These are phyloP conservation scores for Bos indicus DNA, from an alignment of 2,113 vertebrate genomes.

Conservation along the genomic window DNA sequence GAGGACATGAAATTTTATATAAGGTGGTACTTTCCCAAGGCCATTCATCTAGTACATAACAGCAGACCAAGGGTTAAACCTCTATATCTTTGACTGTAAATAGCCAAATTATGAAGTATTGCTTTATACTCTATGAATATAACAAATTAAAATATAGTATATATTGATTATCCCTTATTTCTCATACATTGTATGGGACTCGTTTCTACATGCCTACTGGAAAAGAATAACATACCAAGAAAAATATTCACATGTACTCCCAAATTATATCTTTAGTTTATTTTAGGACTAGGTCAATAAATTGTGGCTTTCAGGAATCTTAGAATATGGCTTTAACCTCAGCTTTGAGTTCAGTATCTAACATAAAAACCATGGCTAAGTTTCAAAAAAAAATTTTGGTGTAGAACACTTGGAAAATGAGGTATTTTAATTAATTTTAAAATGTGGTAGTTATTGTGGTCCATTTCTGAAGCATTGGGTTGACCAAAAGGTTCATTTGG, in stretches of 20 bases:
- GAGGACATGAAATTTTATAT: not conserved
- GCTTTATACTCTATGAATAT: not conserved
- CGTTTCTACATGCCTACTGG: not conserved
- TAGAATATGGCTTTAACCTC: not conserved
- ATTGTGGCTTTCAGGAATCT: not conserved
- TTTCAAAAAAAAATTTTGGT: not conserved
- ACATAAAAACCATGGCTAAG: not conserved
- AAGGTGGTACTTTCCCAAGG: not conserved
- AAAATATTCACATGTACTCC: not conserved
- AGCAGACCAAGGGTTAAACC: not conserved
- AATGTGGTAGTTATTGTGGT: not conserved
- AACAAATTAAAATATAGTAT: not conserved
- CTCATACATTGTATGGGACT: not conserved
- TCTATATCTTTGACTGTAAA: not conserved
- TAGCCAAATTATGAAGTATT: not conserved
- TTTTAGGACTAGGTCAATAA: not conserved
- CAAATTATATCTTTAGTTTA: not conserved
- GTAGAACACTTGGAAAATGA: not conserved
- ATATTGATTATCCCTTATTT: not conserved
- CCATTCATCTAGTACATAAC: not conserved
- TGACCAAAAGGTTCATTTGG: not conserved
- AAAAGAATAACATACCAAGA: not conserved
- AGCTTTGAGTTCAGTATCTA: not conserved
- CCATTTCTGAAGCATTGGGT: not conserved
- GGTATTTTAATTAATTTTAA: not conserved